A percentile compares a stretch with the other conserved stretches of the same genome.
Evolutionary conservation across 2,888 invertebrate species (phyloP).

Genomic region (Biston stratarius): DNA sequence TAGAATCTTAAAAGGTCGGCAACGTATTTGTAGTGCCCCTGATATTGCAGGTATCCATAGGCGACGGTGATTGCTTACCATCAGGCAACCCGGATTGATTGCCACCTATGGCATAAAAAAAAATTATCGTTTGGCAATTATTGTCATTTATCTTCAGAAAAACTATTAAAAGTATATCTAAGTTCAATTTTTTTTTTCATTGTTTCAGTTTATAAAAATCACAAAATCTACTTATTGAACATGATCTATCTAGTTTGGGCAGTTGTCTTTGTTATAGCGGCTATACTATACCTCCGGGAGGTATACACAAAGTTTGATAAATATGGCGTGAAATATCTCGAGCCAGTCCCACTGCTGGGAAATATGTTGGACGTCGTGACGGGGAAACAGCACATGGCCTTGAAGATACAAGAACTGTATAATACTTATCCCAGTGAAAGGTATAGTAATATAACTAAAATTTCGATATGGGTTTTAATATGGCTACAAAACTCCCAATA

Average conservation of each 20-base stretch:
- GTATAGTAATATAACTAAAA: constrained; percentile 43
- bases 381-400: constrained; percentile 46
- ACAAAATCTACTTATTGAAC: neutral
- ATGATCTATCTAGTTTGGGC: constrained; percentile 5
- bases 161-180: too few species aligned
- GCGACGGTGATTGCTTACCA: too few species aligned
- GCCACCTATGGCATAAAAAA: too few species aligned
- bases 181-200: neutral
- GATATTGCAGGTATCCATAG: too few species aligned
- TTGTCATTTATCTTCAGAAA: too few species aligned
- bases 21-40: too few species aligned
- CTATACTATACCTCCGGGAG: constrained; percentile 2
- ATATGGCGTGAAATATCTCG: constrained; percentile 45
- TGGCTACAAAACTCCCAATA: too few species aligned
- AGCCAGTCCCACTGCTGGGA: constrained; percentile 49
- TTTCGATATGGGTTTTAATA: too few species aligned
- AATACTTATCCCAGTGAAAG: constrained; percentile 55
- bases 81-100: too few species aligned
- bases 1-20: too few species aligned
- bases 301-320: constrained; percentile 7
- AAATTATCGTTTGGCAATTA: too few species aligned
- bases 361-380: constrained; percentile 30
- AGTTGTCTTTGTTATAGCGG: constrained; percentile 1
- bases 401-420: constrained; percentile 49
- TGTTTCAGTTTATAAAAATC: neutral